Base-by-base conservation (phyloP, 2,888 invertebrate genomes). In the Thymelicus sylvestris region DNA sequence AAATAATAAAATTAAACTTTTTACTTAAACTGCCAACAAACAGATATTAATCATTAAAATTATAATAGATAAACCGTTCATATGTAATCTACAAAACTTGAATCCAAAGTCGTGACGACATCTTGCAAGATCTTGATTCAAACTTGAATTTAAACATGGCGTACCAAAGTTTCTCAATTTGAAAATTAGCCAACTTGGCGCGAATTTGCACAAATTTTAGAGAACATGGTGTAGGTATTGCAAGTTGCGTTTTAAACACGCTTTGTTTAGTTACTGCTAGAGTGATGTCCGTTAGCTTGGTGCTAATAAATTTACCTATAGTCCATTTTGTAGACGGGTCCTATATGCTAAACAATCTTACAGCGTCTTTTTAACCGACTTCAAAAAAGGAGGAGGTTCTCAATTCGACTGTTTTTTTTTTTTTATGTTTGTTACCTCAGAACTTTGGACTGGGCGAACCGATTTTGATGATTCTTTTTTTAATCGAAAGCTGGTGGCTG, bases 81-180 rank as follows among this genome's bases (percentile, higher is more conserved):
- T 61, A 13, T 38, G 48, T 31, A 66, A 55, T 59, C 39, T 41
- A 48, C 69, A 69, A 69, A 59, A 69, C 59, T 65, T 59, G 59
- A 65, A 69, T 69, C 24, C 59, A 64, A 64, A 39, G 59, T 59
- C 67, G 63, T 55, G 67, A 52, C 70, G 70, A 65, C 70, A 70
- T 70, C 70, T 70, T 70, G 70, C 70, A 60, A 64, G 50, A 50
- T 47, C 50, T 55, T 50, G 88, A 91, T 90, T 88, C 90, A 87
- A 92, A 93, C 91, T 92, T 90, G 88, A 89, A 92, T 91, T 91
- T 90, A 88, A 90, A 92, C 89, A 85, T 85, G 80, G 88, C 83
- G 86, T 85, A 85, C 87, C 87, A 91, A 57, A 92, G 90, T 92
- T 91, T 90, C 88, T 82, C 87, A 91, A 90, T 91, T 92, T 84